These are phyloP conservation scores for Podiceps cristatus DNA, from an alignment of 2,113 vertebrate genomes.

Conservation along the genomic window DNA sequence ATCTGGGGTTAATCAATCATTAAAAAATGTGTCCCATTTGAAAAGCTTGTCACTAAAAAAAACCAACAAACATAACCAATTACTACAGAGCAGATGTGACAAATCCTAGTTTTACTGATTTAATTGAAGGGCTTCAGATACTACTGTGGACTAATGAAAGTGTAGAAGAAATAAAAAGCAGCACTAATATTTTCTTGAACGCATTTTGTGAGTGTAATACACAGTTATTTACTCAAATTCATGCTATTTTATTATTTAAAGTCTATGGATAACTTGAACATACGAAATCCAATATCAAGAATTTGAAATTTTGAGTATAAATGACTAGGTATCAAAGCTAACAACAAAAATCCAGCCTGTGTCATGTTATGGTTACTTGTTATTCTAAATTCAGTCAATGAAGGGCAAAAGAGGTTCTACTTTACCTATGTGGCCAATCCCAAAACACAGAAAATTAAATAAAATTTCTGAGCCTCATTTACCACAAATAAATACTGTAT, in stretches of 20 bases:
- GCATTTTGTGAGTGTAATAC: background rate
- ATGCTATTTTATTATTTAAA: background rate
- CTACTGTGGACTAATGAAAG: background rate
- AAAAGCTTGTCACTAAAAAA: background rate
- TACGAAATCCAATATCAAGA: background rate
- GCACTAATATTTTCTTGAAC: background rate
- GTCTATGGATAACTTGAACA: background rate
- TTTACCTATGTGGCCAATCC: background rate
- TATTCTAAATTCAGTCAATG: background rate
- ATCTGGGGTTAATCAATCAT: slow-evolving; percentile 61
- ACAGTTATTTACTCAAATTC: background rate
- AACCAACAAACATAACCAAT: background rate
- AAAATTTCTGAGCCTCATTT: background rate
- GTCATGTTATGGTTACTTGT: background rate
- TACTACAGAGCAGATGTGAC: background rate
- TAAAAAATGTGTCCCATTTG: background rate
- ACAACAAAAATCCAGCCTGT: background rate
- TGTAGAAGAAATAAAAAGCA: background rate
- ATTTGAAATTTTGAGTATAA: background rate
- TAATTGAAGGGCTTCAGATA: background rate
- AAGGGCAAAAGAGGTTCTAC: background rate
- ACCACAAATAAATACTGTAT: background rate
- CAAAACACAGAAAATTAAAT: background rate
- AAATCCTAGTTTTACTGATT: background rate
- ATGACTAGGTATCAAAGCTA: background rate